These are phyloP conservation scores for Bombus superbus DNA, from an alignment of 1,140 invertebrate genomes.

Conservation along the genomic window DNA sequence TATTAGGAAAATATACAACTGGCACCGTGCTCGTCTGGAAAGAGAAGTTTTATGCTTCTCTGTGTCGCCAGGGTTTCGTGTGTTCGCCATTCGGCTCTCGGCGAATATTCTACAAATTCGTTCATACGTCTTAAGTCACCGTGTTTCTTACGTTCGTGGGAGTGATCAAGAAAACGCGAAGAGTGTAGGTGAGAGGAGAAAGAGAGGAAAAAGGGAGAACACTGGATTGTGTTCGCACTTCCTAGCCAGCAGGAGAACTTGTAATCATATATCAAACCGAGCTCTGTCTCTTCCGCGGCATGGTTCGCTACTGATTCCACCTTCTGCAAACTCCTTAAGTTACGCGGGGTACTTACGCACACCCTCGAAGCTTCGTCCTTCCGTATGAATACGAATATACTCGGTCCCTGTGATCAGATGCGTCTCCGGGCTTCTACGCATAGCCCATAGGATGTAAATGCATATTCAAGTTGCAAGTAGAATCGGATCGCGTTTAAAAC, in stretches of 20 bases:
- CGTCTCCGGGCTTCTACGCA: conserved; percentile 6
- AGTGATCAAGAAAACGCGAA: conserved; percentile 47
- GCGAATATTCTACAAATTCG: conserved; percentile 68
- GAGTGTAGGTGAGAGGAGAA: too few relatives aligned
- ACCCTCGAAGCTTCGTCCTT: conserved; percentile 51
- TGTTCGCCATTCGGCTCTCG: too few relatives aligned
- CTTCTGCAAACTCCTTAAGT: conserved; percentile 68
- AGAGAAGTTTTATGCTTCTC: not conserved
- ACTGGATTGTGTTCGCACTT: conserved; percentile 71
- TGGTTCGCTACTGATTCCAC: conserved; percentile 60
- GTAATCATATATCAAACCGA: conserved; percentile 74
- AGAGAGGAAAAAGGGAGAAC: not conserved
- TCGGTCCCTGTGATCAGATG: conserved; percentile 49
- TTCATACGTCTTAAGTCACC: conserved; percentile 65
- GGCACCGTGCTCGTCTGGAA: not conserved
- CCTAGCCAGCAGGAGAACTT: conserved; percentile 65
- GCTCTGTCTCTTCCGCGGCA: conserved; percentile 65
- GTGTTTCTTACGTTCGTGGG: conserved; percentile 30
- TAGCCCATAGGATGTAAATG: not conserved
- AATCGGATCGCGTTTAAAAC: conserved; percentile 8
- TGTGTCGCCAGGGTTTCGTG: too few relatives aligned
- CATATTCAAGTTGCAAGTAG: conserved; percentile 29
- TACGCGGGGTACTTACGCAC: conserved; percentile 65
- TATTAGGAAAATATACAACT: not conserved
- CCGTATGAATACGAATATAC: conserved; percentile 67